Base-by-base conservation (phyloP, 1,140 invertebrate genomes). In the Aleiodes sp. region DNA sequence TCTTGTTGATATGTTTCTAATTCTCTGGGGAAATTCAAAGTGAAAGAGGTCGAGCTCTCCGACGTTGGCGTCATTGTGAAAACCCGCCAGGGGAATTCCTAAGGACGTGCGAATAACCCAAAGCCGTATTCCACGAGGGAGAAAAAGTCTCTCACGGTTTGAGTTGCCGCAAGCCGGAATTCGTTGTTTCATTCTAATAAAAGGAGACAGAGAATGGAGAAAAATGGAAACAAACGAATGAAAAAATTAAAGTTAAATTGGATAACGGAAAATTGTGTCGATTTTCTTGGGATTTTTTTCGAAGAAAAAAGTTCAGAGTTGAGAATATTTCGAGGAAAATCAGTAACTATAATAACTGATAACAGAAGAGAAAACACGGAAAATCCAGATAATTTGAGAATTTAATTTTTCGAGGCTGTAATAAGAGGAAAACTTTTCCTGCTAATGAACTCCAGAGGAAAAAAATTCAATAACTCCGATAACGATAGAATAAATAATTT, bases 51-150 rank as follows among this genome's bases (percentile, higher is more conserved):
- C 41, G 31, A 52, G 26, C 43, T 52, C 7, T 12, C 4, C 21
- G 21, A 52, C 46, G 46, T 65, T 39, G 28, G 29, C 24, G 56
- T 61, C 21, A 35, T 56, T 31, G 52, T 21, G 56, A 61, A 63
- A 68, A 68, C 24, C 16, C 57, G 61, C 65, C 46, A 39, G 65
- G 57, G 65, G 57, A 68, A 61, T 68, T 52, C 65, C 65, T 24
- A 24, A 21, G 37, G 28, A 61, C 57, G 65, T 60, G 65, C 43
- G 56, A 68, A 68, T 68, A 60, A 43, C 57, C 35, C 35, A 24
- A 19, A 33, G 10, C 29, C 14, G 24, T 28, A 35, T 61, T 59
- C 37, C 35, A 68, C 35, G 31, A 43, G 39, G 59, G 39, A 60
- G 46, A 52, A 52, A 68, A 61, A 43, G 35, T 68, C 57, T n/a